Conservation (phyloP, 2,888 invertebrate genomes). For the Catocala sponsa region DNA sequence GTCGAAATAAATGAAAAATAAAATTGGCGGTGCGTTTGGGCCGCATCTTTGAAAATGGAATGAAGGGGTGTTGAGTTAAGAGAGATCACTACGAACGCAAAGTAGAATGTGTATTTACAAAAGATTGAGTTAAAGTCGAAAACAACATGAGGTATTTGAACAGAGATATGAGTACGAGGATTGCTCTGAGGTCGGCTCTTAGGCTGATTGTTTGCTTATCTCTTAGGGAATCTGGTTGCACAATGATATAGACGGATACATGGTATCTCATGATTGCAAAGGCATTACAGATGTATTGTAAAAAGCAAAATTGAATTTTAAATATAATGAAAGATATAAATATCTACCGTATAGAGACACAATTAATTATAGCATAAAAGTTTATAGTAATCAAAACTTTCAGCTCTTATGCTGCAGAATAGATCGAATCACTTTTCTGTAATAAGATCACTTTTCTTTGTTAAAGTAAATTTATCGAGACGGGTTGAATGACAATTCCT, state of each 20-base stretch:
- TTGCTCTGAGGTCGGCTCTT: slow-evolving; percentile 24
- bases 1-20: not conserved
- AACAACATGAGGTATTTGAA: slow-evolving; percentile 25
- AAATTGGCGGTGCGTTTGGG: not conserved
- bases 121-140: slow-evolving; percentile 24
- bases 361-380: too few species aligned
- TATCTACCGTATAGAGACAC: too few species aligned
- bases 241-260: not conserved
- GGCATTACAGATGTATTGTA: not conserved
- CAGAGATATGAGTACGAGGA: slow-evolving; percentile 15
- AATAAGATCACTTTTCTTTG: too few species aligned
- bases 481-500: too few species aligned
- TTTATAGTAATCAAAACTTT: too few species aligned
- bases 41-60: slow-evolving; percentile 2
- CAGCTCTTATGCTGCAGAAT: too few species aligned
- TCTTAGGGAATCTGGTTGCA: slow-evolving; percentile 16
- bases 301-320: too few species aligned
- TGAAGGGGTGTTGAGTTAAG: not conserved
- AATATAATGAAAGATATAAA: too few species aligned
- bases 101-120: slow-evolving; percentile 8
- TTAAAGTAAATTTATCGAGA: too few species aligned
- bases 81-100: not conserved
- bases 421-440: too few species aligned
- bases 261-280: not conserved
- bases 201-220: slow-evolving; percentile 40